Evolutionary conservation across 2,888 invertebrate species (phyloP).

Genomic region (Acanthopleura granulata): DNA sequence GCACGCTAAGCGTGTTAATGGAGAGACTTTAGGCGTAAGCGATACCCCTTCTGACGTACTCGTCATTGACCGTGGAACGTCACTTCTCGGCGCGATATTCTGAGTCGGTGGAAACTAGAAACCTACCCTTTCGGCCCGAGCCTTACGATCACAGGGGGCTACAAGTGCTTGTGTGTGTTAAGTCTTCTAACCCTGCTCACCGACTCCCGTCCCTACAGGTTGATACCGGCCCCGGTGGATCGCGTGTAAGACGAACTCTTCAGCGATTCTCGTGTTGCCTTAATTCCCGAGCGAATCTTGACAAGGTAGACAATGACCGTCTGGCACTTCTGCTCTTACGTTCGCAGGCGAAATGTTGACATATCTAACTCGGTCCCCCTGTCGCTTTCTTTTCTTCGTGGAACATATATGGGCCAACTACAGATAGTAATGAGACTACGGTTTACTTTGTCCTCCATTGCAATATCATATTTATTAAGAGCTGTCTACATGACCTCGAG

Average conservation of each 20-base stretch:
- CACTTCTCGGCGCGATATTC: no score
- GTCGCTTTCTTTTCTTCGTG: neutral
- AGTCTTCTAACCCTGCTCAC: no score
- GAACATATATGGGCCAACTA: neutral
- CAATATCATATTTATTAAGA: constrained; percentile 3
- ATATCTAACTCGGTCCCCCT: neutral
- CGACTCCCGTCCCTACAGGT: neutral
- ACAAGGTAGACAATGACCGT: constrained; percentile 8
- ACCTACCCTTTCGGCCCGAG: no score
- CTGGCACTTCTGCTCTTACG: neutral
- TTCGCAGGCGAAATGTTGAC: constrained; percentile 10
- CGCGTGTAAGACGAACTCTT: neutral
- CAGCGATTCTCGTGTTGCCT: constrained; percentile 4
- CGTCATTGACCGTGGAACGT: neutral
- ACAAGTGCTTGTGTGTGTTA: no score
- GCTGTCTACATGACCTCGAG: neutral
- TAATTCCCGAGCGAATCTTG: neutral
- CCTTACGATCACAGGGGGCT: no score
- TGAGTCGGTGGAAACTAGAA: no score
- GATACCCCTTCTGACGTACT: constrained; percentile 8
- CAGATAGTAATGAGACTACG: neutral
- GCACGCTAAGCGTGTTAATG: neutral
- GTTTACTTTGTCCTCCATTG: neutral
- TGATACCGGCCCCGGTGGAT: neutral
- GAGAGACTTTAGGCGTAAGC: neutral